Evolutionary conservation across 2,888 invertebrate species (phyloP).

Genomic region (Torymus tubicola): DNA sequence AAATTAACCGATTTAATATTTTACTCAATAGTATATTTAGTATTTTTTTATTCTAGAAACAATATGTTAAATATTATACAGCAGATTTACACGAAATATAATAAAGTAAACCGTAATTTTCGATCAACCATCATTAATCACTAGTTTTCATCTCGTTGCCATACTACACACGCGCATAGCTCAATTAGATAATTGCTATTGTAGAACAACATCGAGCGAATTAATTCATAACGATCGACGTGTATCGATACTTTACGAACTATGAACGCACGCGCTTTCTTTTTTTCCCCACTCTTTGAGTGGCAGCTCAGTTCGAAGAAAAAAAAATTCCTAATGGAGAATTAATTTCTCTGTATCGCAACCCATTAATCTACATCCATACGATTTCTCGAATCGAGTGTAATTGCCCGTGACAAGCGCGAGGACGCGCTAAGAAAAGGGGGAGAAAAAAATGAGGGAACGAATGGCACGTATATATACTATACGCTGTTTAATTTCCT

Average conservation of each 20-base stretch:
- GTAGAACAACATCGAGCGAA: not conserved
- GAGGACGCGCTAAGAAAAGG: slow-evolving; percentile 8
- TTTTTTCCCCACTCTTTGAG: not conserved
- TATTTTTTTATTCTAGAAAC: too few species aligned
- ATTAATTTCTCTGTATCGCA: slow-evolving; percentile 47
- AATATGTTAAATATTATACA: too few species aligned
- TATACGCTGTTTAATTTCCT: slow-evolving; percentile 36
- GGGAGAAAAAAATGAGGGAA: slow-evolving; percentile 11
- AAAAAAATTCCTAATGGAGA: slow-evolving; percentile 27
- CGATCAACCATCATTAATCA: too few species aligned
- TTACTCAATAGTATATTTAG: too few species aligned
- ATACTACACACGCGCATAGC: not conserved
- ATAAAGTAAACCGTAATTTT: too few species aligned
- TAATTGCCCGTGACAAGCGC: slow-evolving; percentile 43
- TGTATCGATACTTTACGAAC: slow-evolving; percentile 13
- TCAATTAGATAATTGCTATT: slow-evolving; percentile 18
- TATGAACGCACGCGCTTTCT: not conserved
- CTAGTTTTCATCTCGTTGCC: too few species aligned
- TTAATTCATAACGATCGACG: slow-evolving; percentile 20
- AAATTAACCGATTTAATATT: too few species aligned
- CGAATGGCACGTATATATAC: not conserved
- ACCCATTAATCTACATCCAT: slow-evolving; percentile 52
- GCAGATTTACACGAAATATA: too few species aligned
- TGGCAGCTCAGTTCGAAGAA: not conserved
- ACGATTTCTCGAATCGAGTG: slow-evolving; percentile 48